A percentile compares a stretch with the other conserved stretches of the same genome.
phyloP scores from a whole-genome alignment of 2,113 vertebrate species.

The Menidia beryllina region DNA sequence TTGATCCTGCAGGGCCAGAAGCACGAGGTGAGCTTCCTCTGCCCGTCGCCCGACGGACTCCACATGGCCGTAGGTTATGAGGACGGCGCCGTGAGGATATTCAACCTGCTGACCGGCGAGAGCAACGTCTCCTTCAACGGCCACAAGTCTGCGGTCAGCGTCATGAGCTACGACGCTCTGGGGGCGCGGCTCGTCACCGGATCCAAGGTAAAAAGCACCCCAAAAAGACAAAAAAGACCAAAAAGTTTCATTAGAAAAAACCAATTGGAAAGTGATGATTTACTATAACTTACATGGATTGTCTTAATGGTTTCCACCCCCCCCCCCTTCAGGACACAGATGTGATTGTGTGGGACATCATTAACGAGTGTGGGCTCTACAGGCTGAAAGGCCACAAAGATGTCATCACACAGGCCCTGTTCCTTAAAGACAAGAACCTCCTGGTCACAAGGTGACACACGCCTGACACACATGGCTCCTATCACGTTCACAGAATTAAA shows the following conservation, averaged over 20 bases:
- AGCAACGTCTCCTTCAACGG: constrained; percentile 91
- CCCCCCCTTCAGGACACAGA: constrained; percentile 90
- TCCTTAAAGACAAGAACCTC: constrained; percentile 91
- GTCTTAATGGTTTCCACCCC: background rate
- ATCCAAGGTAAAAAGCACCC: constrained; percentile 87
- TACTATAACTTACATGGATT: background rate
- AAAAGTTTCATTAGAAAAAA: background rate
- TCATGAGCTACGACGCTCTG: constrained; percentile 88
- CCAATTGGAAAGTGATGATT: background rate
- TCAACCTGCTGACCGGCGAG: constrained; percentile 90
- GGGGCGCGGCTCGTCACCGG: constrained; percentile 93
- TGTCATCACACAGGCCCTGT: constrained; percentile 88
- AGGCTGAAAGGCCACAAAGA: constrained; percentile 94
- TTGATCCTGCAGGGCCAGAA: constrained; percentile 92
- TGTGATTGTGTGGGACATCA: constrained; percentile 96
- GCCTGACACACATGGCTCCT: background rate
- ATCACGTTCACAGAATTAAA: too few species aligned
- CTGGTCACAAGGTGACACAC: constrained; percentile 89
- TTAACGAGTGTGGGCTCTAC: constrained; percentile 96
- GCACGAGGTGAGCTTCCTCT: constrained; percentile 91
- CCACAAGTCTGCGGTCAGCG: constrained; percentile 90
- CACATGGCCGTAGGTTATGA: constrained; percentile 95
- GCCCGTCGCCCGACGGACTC: constrained; percentile 90
- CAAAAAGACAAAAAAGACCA: too few species aligned
- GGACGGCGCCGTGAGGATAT: constrained; percentile 90